Evolutionary conservation across 2,888 invertebrate genomes (phyloP), one percentile per base, ranked within the genome.

Genomic region (Parochlus steinenii): DNA sequence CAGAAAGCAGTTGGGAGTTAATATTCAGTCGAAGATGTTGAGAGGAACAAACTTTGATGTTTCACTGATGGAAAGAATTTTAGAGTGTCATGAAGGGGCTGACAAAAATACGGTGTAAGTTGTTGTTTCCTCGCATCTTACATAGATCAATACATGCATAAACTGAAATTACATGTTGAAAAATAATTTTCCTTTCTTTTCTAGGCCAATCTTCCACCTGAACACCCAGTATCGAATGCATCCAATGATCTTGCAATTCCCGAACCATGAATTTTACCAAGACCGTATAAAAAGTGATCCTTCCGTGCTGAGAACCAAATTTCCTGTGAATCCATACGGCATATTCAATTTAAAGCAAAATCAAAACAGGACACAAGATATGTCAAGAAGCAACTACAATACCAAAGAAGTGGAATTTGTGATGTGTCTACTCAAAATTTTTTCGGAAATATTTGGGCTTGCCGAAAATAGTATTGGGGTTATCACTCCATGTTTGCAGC

Each of bases 181-280:
- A n/a, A n/a, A n/a, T n/a, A n/a, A n/a, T n/a, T n/a, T n/a, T n/a
- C n/a, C n/a, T n/a, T n/a, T n/a, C n/a, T n/a, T n/a, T n/a, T n/a
- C n/a, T n/a, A n/a, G n/a, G n/a, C 67, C 69, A 0, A 61, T 71
- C 6, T 58, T 65, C 41, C 56, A 69, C 44, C 58, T 85, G 19
- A 61, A 65, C 42, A 63, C 58, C 3, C 90, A 92, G 54, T 89
- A 87, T 56, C 67, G 90, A 42, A 92, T 92, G 90, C 77, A 82
- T 44, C 65, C 69, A 2, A 74, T 74, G 36, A 87, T 92, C 44
- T 74, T 76, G 3, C 58, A 62, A 37, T 90, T 80, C 66, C 87
- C 90, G 2, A 85, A 79, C 55, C 42, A 42, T 14, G 58, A 56
- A 35, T 58, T 58, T 43, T 58, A 58, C 34, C 47, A 52, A 10